Conservation (phyloP, 2,797 vertebrate genomes). For the Ceryle rudis region DNA sequence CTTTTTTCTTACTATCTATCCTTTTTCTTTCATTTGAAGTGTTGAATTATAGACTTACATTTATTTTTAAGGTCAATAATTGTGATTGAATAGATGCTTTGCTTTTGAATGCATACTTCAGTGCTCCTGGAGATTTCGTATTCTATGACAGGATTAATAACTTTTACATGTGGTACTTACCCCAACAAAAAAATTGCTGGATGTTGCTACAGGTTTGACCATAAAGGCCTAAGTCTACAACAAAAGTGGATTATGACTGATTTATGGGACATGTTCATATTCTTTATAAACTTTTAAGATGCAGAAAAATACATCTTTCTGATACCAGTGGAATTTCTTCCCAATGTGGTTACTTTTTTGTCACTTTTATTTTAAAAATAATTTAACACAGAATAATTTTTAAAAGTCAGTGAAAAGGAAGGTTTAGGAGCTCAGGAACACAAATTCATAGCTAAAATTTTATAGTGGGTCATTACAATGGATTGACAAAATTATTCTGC, state of each 20-base stretch:
- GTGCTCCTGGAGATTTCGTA: not conserved
- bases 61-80: not conserved
- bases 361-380: not conserved
- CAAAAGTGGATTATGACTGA: not conserved
- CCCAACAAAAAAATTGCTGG: not conserved
- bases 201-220: not conserved
- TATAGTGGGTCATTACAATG: not conserved
- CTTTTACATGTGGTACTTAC: not conserved
- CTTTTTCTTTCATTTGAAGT: not conserved
- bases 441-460: not conserved
- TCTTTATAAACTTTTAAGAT: not conserved
- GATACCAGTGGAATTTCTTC: not conserved
- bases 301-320: not conserved
- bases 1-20: not conserved
- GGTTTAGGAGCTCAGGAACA: not conserved
- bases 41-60: not conserved
- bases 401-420: not conserved
- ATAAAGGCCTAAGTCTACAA: not conserved
- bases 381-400: not conserved
- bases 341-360: not conserved
- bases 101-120: not conserved
- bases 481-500: not conserved
- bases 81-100: not conserved
- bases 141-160: not conserved
- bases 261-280: not conserved